phyloP scores from a whole-genome alignment of 2,888 invertebrate genomes.

The Orthosia gracilis region DNA sequence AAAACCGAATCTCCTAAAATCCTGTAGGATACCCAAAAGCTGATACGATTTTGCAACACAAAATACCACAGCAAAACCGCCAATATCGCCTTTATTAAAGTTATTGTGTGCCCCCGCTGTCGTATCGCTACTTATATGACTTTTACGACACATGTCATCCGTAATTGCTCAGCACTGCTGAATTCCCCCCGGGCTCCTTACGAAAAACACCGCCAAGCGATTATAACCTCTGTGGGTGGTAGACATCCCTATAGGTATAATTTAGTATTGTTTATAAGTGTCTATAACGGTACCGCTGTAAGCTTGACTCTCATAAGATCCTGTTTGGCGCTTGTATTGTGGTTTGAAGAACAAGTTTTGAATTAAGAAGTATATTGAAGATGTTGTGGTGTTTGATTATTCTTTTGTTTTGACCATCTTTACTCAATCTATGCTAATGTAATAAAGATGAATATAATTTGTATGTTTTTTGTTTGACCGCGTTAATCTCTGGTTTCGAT shows the following conservation, averaged over 20 bases:
- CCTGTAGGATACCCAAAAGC: not conserved
- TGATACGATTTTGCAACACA: constrained; percentile 42
- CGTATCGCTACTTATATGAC: constrained; percentile 72
- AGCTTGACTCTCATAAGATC: constrained; percentile 31
- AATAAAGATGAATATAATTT: too few species aligned
- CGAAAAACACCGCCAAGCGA: constrained; percentile 72
- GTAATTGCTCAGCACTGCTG: constrained; percentile 84
- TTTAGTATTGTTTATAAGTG: constrained; percentile 46
- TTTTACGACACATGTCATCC: constrained; percentile 86
- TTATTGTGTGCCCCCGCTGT: constrained; percentile 76
- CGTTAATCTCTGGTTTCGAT: too few species aligned
- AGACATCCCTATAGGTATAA: constrained; percentile 47
- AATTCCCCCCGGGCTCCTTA: constrained; percentile 74
- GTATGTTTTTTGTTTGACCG: too few species aligned
- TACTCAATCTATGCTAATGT: too few species aligned
- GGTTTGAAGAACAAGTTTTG: constrained; percentile 12
- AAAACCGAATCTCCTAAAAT: constrained; percentile 1
- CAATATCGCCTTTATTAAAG: constrained; percentile 75
- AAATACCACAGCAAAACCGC: constrained; percentile 60
- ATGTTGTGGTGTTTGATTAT: constrained; percentile 6
- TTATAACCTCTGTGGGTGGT: constrained; percentile 73
- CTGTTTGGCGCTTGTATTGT: constrained; percentile 23
- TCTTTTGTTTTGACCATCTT: constrained; percentile 15
- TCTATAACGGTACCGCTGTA: constrained; percentile 3
- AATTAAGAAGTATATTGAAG: not conserved